Evolutionary conservation across 2,113 vertebrate genomes (phyloP), one percentile per base, ranked within the genome.

Genomic region (Ondatra zibethicus): DNA sequence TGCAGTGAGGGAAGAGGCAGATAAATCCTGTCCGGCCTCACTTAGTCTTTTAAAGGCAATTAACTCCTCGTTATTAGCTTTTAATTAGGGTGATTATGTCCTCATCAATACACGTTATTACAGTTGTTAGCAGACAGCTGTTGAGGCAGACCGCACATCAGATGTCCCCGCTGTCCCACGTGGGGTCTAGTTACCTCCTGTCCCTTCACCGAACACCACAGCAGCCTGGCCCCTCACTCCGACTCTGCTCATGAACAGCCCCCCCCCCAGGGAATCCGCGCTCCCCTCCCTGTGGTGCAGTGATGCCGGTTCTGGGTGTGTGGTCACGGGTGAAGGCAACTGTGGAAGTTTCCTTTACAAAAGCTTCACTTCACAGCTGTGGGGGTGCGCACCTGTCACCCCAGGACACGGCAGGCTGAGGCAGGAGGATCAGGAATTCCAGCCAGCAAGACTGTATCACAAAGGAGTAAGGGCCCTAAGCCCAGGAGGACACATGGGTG

Each of bases 41-140:
- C 98, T 98, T 97, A 98, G 97, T 98, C 98, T 98, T 98, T 99
- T 98, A 98, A 98, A 98, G 98, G 97, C 98, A 99, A 99, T 99
- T 99, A 99, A 98, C 98, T 98, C 98, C 98, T 98, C 72, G 96
- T 98, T 98, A 99, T 99, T 98, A 99, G 98, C 98, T 99, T 99
- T 98, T 98, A 99, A 99, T 99, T 98, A 98, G 97, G 98, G 98
- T 98, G 98, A 99, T 98, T 98, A 98, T 96, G 98, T 98, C 97
- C 98, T 98, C 98, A 98, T 99, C 98, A 98, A 98, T 98, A 98
- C 89, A 61, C 93, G 98, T 98, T 98, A 98, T 98, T 98, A 95
- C 89, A 92, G 97, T 98, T 98, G 98, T 99, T 98, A 98, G 97
- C 92, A 97, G 97, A 97, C 98, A 99, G 99, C 98, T 99, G 99